These are phyloP conservation scores for Cepaea hortensis DNA, from an alignment of 2,888 invertebrate species.

Conservation along the genomic window DNA sequence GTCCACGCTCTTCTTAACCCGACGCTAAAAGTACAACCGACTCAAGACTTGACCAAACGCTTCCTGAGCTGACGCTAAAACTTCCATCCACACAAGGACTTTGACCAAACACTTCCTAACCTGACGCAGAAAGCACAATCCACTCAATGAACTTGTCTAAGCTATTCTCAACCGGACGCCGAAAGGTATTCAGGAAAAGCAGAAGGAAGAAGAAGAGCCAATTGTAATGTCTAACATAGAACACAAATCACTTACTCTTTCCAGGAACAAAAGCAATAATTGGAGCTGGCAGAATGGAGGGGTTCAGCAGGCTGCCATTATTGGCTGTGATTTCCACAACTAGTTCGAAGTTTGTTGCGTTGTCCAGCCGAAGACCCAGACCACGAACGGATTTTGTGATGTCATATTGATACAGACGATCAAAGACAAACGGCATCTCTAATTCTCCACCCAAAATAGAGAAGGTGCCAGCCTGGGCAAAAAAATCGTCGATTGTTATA, in stretches of 20 bases:
- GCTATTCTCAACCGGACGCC: too few species aligned
- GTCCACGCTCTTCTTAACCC: too few species aligned
- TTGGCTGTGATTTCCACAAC: constrained; percentile 33
- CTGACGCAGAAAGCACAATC: neutral
- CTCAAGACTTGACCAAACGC: too few species aligned
- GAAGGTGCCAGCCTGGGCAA: constrained; percentile 47
- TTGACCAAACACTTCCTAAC: neutral
- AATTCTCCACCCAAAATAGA: constrained; percentile 52
- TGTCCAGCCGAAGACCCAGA: constrained; percentile 38
- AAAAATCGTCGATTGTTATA: too few species aligned
- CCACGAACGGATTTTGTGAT: constrained; percentile 50
- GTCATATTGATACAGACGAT: constrained; percentile 55
- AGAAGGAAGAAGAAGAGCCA: too few species aligned
- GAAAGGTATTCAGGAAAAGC: too few species aligned
- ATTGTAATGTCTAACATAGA: neutral
- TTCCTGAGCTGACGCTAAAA: too few species aligned
- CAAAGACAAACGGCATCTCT: constrained; percentile 56
- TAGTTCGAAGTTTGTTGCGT: constrained; percentile 46
- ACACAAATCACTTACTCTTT: constrained; percentile 11
- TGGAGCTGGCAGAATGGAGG: neutral
- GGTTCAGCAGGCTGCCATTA: constrained; percentile 34
- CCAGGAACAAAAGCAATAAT: constrained; percentile 2
- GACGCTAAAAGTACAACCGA: too few species aligned
- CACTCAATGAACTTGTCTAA: too few species aligned
- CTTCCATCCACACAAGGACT: too few species aligned